A percentile compares a stretch with the other conserved stretches of the same genome.
Evolutionary conservation across 2,888 invertebrate species (phyloP).

Genomic region (Mactromeris polynyma): DNA sequence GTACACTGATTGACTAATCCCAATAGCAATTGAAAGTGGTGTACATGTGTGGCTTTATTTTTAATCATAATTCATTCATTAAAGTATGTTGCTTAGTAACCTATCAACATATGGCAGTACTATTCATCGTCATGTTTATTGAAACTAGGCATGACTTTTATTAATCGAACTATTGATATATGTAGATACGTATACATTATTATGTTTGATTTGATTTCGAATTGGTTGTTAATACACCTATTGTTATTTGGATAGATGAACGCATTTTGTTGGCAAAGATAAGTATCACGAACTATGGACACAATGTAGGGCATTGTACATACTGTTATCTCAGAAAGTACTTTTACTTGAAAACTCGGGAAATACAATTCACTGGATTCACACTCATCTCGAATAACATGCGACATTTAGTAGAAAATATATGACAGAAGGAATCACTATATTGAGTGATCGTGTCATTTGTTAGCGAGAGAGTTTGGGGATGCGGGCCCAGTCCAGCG

Average conservation of each 20-base stretch:
- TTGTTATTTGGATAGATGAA: background rate
- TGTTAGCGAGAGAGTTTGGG: no score
- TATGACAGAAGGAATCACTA: no score
- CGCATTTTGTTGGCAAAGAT: background rate
- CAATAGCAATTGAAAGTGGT: background rate
- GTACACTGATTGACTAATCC: background rate
- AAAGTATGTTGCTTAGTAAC: background rate
- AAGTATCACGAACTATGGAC: background rate
- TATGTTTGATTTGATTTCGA: constrained; percentile 8
- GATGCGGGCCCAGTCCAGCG: no score
- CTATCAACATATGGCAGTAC: background rate
- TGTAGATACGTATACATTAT: background rate
- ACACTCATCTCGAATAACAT: no score
- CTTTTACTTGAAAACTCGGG: no score
- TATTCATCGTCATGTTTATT: background rate
- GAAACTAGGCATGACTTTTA: background rate
- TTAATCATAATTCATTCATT: background rate
- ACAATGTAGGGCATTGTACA: no score
- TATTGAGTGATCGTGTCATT: no score
- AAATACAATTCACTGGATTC: no score
- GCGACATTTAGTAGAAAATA: no score
- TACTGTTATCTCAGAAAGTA: no score
- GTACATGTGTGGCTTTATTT: background rate
- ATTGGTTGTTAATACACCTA: background rate
- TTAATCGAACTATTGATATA: background rate